Base-by-base conservation (phyloP, 2,113 vertebrate species). In the Emydura subglobosa region DNA sequence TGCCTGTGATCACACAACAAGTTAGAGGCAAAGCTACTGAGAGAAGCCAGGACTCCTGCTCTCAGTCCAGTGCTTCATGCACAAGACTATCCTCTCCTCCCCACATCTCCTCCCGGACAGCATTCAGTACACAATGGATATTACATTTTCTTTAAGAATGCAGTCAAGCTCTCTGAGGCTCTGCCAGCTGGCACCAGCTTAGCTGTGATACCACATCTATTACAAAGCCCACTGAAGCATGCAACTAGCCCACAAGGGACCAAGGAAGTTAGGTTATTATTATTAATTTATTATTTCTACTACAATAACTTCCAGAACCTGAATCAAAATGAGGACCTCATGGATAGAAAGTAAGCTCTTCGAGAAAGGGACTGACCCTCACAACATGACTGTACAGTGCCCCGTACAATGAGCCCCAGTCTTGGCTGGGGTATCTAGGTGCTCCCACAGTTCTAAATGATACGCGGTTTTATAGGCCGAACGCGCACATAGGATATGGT, bases 391-490 rank as follows among this genome's bases (percentile, higher is more conserved):
- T 12, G 14, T 29, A 79, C 39, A 10, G 21, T 54, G 14, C 53
- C 83, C 79, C 86, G 39, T 44, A 72, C 87, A 92, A 89, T 42
- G n/a, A 76, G 22, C 39, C 21, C 72, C 39, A 92, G 86, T 0
- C 82, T 76, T 82, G 47, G 22, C 81, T 88, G 81, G 29, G 92
- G 61, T 34, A 68, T 39, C 34, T 51, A 83, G 57, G 61, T 83
- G 50, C 68, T 93, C 95, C 91, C 89, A 83, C 57, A 83, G 87
- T 65, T 85, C 80, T 89, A 86, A 94, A 92, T 47, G 85, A 89
- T 34, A 91, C 24, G 88, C 95, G 95, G 94, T 95, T 96, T 92
- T 94, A 97, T 90, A 87, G 93, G 88, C 74, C 91, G 39, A n/a
- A 16, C 57, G 80, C 79, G 91, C 14, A 86, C 94, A 96, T 91